phyloP scores from a whole-genome alignment of 2,797 vertebrate species.

The Diceros bicornis region DNA sequence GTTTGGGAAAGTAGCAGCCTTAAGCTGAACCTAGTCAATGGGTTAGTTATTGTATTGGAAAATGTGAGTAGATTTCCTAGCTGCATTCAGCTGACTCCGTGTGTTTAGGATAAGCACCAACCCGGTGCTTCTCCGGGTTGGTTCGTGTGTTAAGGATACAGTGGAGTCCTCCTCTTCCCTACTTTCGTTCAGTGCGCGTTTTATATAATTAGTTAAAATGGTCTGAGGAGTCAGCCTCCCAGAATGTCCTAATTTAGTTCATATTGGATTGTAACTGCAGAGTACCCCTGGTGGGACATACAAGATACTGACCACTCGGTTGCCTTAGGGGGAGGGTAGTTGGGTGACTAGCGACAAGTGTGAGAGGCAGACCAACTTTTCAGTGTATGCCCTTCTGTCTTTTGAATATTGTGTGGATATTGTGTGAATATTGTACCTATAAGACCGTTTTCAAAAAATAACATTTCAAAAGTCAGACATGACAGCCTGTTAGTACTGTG shows the following conservation, averaged over 20 bases:
- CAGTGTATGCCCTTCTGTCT: neutral
- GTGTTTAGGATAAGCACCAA: neutral
- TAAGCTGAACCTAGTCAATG: slow-evolving; percentile 67
- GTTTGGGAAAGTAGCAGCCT: slow-evolving; percentile 65
- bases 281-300: neutral
- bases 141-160: neutral
- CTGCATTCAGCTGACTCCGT: slow-evolving; percentile 7
- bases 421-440: slow-evolving; percentile 52
- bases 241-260: slow-evolving; percentile 31
- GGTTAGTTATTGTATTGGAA: slow-evolving; percentile 68
- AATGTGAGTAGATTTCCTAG: slow-evolving; percentile 55
- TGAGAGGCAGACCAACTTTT: neutral
- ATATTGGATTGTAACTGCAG: slow-evolving; percentile 37
- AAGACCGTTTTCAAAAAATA: slow-evolving; percentile 71
- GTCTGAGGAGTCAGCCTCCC: neutral
- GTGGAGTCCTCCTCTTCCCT: neutral
- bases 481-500: slow-evolving; percentile 65
- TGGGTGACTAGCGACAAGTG: neutral
- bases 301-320: neutral
- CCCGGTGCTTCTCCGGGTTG: neutral
- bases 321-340: neutral
- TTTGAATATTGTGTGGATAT: neutral
- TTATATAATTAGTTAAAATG: slow-evolving; percentile 50
- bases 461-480: slow-evolving; percentile 78
- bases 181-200: neutral